Percentiles rank a stretch among this genome's conserved stretches.
Conservation (phyloP, 2,888 invertebrate genomes). For the Deroplatys truncata region DNA sequence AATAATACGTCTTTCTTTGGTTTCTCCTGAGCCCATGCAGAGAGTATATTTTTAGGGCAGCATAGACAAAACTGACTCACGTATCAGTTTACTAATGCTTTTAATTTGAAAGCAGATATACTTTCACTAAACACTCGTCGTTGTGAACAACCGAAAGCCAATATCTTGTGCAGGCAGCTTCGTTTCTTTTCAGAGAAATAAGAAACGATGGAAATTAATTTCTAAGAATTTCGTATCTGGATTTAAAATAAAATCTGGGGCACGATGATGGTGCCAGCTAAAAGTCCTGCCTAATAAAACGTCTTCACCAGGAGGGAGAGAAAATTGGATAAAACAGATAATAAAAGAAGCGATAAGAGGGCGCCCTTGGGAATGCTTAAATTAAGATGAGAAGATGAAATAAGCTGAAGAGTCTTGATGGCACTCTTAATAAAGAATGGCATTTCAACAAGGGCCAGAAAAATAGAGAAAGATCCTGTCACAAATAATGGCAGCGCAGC, state of each 20-base stretch:
- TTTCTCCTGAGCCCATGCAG: no score
- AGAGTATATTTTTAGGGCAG: no score
- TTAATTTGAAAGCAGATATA: no score
- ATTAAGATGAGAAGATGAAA: not conserved
- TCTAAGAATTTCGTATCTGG: not conserved
- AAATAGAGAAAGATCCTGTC: not conserved
- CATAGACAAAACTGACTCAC: no score
- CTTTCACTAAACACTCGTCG: no score
- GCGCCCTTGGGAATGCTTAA: not conserved
- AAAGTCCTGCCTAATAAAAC: not conserved
- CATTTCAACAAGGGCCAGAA: not conserved
- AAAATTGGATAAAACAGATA: not conserved
- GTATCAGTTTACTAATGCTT: no score
- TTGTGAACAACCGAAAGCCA: no score
- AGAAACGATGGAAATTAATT: not conserved
- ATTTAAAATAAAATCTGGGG: not conserved
- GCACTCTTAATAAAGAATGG: not conserved
- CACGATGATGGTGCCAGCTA: not conserved
- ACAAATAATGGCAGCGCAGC: not conserved
- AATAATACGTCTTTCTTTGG: no score
- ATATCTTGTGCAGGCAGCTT: no score
- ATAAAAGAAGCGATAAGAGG: not conserved
- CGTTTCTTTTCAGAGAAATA: not conserved
- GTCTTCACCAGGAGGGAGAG: not conserved
- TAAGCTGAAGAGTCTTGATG: not conserved